A percentile compares a stretch with the other conserved stretches of the same genome.
phyloP scores from a whole-genome alignment of 2,113 vertebrate species.

The Tympanuchus pallidicinctus region DNA sequence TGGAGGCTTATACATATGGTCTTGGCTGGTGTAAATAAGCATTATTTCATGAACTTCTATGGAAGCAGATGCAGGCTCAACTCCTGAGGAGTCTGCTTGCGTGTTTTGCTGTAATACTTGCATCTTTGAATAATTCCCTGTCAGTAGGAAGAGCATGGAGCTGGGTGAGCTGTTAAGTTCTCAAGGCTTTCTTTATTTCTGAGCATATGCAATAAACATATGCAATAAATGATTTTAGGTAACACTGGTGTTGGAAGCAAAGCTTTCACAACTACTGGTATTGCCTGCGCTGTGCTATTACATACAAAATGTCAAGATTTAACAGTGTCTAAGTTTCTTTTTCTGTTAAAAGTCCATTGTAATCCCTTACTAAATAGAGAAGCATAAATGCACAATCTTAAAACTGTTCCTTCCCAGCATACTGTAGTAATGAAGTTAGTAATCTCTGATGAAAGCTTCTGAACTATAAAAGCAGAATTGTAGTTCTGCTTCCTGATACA shows the following conservation, averaged over 20 bases:
- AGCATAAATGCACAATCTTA: background rate
- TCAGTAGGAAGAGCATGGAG: background rate
- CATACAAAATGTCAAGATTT: background rate
- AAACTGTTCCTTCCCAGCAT: background rate
- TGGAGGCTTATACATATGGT: accelerated
- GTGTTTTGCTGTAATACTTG: background rate
- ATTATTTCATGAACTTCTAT: background rate
- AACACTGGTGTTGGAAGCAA: background rate
- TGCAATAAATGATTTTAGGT: background rate
- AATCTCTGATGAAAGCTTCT: background rate
- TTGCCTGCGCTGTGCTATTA: background rate
- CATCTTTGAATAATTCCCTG: background rate
- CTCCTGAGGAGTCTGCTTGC: background rate
- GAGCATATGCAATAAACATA: background rate
- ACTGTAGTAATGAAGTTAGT: background rate
- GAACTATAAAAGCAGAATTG: background rate
- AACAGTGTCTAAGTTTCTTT: background rate
- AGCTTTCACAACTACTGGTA: background rate
- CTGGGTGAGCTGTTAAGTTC: background rate
- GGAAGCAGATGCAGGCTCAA: background rate
- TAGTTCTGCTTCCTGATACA: background rate
- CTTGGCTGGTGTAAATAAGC: background rate
- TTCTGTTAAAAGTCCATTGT: background rate
- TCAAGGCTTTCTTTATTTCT: background rate
- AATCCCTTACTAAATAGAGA: background rate